Percentiles rank a stretch among this genome's conserved stretches.
These are phyloP conservation scores for Phalera bucephala DNA, from an alignment of 2,888 invertebrate genomes.

Conservation along the genomic window DNA sequence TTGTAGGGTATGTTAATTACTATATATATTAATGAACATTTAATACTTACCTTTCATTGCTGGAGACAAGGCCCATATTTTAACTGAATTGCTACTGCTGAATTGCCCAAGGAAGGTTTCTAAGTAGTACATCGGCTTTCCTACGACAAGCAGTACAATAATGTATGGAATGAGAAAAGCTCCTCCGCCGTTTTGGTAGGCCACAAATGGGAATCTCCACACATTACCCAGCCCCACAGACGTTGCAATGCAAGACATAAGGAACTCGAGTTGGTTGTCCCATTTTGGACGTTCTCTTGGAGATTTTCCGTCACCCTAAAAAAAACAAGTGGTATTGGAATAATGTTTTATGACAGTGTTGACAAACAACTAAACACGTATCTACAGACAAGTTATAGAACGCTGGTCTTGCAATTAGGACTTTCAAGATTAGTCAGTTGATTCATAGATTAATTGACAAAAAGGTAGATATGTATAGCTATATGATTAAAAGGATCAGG, in stretches of 20 bases:
- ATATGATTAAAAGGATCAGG: no score
- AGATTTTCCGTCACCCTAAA: slow-evolving; percentile 28
- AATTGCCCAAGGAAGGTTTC: slow-evolving; percentile 94
- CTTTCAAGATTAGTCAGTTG: no score
- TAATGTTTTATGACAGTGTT: no score
- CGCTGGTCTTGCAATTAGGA: no score
- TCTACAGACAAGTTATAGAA: no score
- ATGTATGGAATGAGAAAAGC: slow-evolving; percentile 89
- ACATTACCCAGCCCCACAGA: slow-evolving; percentile 89
- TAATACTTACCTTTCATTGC: slow-evolving; percentile 91
- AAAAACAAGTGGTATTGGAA: no score
- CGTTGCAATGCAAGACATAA: slow-evolving; percentile 89
- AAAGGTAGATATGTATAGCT: no score
- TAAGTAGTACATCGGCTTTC: slow-evolving; percentile 92
- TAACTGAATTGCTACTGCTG: slow-evolving; percentile 89
- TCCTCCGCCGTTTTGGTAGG: slow-evolving; percentile 89
- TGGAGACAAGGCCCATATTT: slow-evolving; percentile 86
- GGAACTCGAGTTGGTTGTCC: slow-evolving; percentile 87
- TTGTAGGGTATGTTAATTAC: no score
- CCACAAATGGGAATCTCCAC: slow-evolving; percentile 84
- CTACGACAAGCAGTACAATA: slow-evolving; percentile 86
- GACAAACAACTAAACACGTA: no score
- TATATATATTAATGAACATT: no score
- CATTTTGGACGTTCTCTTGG: slow-evolving; percentile 69
- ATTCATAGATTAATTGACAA: no score